These are phyloP conservation scores for Zosterops borbonicus DNA, from an alignment of 2,113 vertebrate genomes.

Conservation along the genomic window DNA sequence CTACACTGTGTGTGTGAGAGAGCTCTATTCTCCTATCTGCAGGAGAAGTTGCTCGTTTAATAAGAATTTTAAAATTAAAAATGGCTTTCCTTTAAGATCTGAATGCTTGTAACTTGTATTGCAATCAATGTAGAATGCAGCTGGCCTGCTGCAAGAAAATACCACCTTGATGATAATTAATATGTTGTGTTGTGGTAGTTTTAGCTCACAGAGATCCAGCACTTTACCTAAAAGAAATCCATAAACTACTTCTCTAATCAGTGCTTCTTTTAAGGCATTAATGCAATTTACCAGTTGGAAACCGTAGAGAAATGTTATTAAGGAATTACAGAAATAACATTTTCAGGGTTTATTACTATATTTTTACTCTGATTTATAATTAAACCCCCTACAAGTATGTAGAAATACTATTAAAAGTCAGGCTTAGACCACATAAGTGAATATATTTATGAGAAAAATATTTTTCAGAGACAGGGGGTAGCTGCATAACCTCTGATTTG, in stretches of 20 bases:
- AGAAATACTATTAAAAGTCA: conserved; percentile 34
- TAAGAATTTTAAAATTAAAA: neutral
- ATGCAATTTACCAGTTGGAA: conserved; percentile 44
- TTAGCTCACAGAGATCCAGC: neutral
- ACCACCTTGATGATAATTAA: neutral
- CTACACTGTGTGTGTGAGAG: rapidly evolving
- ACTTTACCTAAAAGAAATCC: neutral
- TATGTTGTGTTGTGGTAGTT: neutral
- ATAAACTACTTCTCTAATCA: neutral
- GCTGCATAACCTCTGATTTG: neutral
- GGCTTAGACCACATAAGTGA: neutral
- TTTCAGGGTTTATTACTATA: conserved; percentile 26
- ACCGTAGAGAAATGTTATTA: conserved; percentile 33
- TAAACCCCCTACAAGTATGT: neutral
- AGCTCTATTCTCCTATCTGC: neutral
- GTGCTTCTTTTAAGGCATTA: conserved; percentile 44
- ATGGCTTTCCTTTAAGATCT: neutral
- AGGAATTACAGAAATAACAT: conserved; percentile 49
- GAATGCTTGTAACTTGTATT: neutral
- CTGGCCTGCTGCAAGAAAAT: neutral
- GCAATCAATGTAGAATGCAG: neutral
- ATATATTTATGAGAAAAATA: conserved; percentile 12
- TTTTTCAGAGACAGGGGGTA: neutral
- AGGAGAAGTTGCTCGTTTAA: neutral
- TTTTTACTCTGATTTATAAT: conserved; percentile 11